A percentile compares a stretch with the other conserved stretches of the same genome.
Evolutionary conservation across 2,888 invertebrate species (phyloP).

Genomic region (Coleophora deauratella): DNA sequence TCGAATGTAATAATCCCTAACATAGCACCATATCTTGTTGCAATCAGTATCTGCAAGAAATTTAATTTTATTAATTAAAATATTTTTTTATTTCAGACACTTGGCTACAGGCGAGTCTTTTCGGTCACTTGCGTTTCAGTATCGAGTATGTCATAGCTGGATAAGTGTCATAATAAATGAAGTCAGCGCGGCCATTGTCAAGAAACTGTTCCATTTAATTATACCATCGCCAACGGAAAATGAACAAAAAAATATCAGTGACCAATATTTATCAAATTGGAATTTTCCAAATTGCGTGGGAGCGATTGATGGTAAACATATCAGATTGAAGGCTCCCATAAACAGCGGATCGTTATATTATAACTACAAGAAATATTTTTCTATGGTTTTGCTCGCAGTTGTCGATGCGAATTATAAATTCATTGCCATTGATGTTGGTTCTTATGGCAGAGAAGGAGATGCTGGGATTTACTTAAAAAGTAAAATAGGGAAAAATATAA

Average conservation of each 20-base stretch:
- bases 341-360: conserved; percentile 17
- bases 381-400: conserved; percentile 20
- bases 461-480: conserved; percentile 15
- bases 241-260: background rate
- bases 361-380: conserved; percentile 22
- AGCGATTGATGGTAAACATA: no score
- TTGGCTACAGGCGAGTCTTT: background rate
- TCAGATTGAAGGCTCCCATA: background rate
- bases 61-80: background rate
- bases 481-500: conserved; percentile 10
- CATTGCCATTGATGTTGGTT: conserved; percentile 17
- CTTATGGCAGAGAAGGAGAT: conserved; percentile 13
- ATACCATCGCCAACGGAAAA: background rate
- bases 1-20: conserved; percentile 32
- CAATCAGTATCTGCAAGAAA: conserved; percentile 18
- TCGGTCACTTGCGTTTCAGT: background rate
- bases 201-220: background rate
- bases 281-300: no score
- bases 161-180: background rate
- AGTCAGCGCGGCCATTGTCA: background rate
- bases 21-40: conserved; percentile 28
- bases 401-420: conserved; percentile 24
- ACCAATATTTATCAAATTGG: background rate
- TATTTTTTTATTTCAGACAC: background rate
- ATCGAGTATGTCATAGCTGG: background rate